Percentiles rank a stretch among this genome's conserved stretches.
Evolutionary conservation across 2,888 invertebrate genomes (phyloP).

Genomic region (Synanthedon tipuliformis): DNA sequence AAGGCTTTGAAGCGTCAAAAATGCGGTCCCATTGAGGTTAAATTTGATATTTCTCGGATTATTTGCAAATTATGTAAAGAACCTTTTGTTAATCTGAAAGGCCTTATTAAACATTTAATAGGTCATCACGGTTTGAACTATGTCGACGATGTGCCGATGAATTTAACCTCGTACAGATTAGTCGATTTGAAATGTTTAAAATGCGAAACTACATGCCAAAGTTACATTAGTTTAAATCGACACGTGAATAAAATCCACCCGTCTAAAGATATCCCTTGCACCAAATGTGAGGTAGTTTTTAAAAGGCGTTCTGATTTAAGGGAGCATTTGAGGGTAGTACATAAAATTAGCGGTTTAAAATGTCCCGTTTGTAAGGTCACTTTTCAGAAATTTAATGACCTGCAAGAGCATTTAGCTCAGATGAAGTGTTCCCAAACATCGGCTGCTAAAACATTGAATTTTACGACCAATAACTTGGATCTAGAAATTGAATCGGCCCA

Average conservation of each 20-base stretch:
- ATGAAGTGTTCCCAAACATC: too few relatives aligned
- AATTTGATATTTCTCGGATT: constrained; percentile 18
- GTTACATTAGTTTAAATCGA: constrained; percentile 7
- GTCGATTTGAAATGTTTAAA: constrained; percentile 12
- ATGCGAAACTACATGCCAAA: constrained; percentile 9
- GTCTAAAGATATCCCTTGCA: constrained; percentile 5
- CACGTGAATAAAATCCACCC: constrained; percentile 7
- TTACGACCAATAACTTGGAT: too few relatives aligned
- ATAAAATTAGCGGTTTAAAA: constrained; percentile 2
- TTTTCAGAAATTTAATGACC: constrained; percentile 5
- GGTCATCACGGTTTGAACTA: constrained; percentile 11
- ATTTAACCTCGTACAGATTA: constrained; percentile 6
- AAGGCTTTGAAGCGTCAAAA: constrained; percentile 5
- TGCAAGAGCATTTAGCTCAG: neutral
- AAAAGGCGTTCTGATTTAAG: constrained; percentile 6
- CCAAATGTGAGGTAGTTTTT: constrained; percentile 5
- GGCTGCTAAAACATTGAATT: too few relatives aligned
- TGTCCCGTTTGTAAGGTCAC: constrained; percentile 5
- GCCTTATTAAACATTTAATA: constrained; percentile 12
- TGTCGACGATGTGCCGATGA: constrained; percentile 8
- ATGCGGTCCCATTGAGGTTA: constrained; percentile 8
- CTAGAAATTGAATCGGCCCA: neutral
- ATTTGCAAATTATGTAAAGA: constrained; percentile 16
- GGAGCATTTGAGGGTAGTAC: constrained; percentile 6
- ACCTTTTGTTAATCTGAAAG: constrained; percentile 9